Conservation (phyloP, 2,113 vertebrate genomes). For the Catharus fuscescens region DNA sequence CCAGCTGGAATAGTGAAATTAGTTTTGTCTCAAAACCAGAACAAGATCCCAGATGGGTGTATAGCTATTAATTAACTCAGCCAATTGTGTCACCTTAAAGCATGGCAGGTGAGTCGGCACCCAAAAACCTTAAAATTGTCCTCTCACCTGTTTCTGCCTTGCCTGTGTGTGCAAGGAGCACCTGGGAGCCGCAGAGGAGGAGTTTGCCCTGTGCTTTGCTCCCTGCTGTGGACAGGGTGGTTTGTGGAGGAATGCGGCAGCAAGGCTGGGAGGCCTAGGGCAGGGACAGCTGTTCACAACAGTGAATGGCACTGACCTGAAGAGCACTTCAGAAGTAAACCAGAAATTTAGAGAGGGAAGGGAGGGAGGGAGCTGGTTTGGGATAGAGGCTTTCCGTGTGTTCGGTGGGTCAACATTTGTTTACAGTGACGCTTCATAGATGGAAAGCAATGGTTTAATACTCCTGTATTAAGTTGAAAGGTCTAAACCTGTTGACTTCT, state of each 20-base stretch:
- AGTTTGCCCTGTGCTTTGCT: no score
- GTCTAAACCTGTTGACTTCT: not conserved
- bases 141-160: not conserved
- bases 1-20: not conserved
- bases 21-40: not conserved
- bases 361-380: not conserved
- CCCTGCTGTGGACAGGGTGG: fast-evolving
- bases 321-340: not conserved
- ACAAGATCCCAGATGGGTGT: not conserved
- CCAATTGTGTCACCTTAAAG: not conserved
- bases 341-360: not conserved
- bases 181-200: not conserved
- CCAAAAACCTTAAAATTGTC: not conserved
- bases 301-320: not conserved
- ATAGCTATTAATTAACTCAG: not conserved
- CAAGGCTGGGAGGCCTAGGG: not conserved
- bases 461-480: not conserved
- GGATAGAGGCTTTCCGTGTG: fast-evolving
- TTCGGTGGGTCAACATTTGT: not conserved
- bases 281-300: not conserved
- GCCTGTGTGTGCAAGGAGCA: not conserved
- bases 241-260: not conserved
- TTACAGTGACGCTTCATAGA: not conserved
- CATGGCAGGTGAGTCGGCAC: not conserved
- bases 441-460: not conserved